These are phyloP conservation scores for Gobiocypris rarus DNA, from an alignment of 2,113 vertebrate species.

Conservation along the genomic window DNA sequence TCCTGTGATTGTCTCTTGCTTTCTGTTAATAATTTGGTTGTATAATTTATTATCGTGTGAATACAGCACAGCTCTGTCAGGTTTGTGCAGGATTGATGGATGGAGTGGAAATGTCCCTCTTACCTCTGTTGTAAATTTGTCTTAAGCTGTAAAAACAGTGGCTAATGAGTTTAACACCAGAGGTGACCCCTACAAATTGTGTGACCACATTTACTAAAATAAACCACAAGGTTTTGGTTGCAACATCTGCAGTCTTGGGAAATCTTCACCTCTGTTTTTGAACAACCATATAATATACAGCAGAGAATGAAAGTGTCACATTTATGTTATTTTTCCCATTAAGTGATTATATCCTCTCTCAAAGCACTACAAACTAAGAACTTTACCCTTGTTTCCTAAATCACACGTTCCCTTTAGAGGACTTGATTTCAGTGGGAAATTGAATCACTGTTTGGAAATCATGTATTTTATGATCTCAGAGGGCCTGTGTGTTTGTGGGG, in stretches of 20 bases:
- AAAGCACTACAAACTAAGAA: not conserved
- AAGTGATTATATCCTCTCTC: not conserved
- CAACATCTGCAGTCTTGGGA: not conserved
- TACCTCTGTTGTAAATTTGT: conserved; percentile 32
- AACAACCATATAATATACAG: not conserved
- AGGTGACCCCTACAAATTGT: not conserved
- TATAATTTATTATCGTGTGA: conserved; percentile 12
- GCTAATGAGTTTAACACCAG: conserved; percentile 30
- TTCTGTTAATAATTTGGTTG: not conserved
- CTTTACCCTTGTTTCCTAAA: conserved; percentile 8
- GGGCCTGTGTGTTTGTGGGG: not conserved
- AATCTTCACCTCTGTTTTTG: not conserved
- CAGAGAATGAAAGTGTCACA: conserved; percentile 7
- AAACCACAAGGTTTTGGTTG: not conserved
- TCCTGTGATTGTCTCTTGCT: not conserved
- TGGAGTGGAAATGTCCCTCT: not conserved
- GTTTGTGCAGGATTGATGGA: not conserved
- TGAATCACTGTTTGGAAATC: conserved; percentile 1
- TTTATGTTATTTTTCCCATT: conserved; percentile 8
- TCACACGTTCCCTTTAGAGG: not conserved
- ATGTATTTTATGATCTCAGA: not conserved
- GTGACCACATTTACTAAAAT: not conserved
- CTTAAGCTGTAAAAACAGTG: conserved; percentile 3
- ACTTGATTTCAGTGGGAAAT: not conserved
- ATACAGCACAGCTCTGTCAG: not conserved